Evolutionary conservation across 1,140 invertebrate genomes (phyloP).

Genomic region (Bombus haemorrhoidalis): DNA sequence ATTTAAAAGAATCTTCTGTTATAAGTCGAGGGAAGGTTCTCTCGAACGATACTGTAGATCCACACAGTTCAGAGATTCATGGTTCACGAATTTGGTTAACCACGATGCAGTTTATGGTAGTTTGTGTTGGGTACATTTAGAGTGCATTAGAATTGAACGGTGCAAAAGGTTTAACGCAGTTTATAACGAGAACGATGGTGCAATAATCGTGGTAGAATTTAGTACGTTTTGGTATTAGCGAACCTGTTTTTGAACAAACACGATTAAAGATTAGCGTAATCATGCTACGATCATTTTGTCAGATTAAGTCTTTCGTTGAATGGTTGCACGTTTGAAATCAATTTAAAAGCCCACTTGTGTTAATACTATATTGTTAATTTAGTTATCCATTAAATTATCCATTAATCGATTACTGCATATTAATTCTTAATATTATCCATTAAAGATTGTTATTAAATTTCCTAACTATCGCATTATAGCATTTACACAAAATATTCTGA

Average conservation of each 20-base stretch:
- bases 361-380: not conserved
- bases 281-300: not conserved
- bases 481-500: not conserved
- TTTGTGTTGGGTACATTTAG: not conserved
- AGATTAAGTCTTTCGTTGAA: not conserved
- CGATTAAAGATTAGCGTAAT: conserved; percentile 31
- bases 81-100: not conserved
- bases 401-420: not conserved
- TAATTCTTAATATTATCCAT: not conserved
- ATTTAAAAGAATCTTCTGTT: no score
- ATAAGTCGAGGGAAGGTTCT: not conserved
- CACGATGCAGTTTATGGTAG: not conserved
- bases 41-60: not conserved
- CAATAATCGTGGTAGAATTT: conserved; percentile 23
- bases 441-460: not conserved
- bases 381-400: not conserved
- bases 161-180: conserved; percentile 37
- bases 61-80: not conserved
- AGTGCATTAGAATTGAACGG: conserved; percentile 33
- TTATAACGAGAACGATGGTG: conserved; percentile 1
- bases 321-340: not conserved
- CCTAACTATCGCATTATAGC: not conserved
- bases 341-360: not conserved
- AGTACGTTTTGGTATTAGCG: not conserved
- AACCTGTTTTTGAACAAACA: conserved; percentile 21